phyloP scores from a whole-genome alignment of 2,797 vertebrate species.

The Rhyacichthys aspro region DNA sequence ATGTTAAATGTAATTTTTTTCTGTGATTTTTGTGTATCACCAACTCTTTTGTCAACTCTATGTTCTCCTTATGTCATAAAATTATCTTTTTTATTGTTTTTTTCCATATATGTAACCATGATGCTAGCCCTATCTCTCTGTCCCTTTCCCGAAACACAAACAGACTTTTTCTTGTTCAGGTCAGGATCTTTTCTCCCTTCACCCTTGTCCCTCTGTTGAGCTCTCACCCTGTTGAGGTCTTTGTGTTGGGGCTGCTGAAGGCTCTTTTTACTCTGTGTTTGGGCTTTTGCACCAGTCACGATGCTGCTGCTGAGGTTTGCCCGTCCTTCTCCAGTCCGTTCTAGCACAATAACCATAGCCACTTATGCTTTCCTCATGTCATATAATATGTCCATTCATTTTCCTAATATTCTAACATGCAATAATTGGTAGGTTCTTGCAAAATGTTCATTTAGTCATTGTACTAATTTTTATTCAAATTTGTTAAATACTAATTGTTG shows the following conservation, averaged over 20 bases:
- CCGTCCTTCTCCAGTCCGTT: conserved; percentile 52
- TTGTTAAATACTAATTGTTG: no score
- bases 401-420: not conserved
- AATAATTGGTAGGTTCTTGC: not conserved
- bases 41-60: no score
- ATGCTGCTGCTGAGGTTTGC: conserved; percentile 88
- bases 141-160: conserved; percentile 55
- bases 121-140: not conserved
- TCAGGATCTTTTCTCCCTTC: conserved; percentile 84
- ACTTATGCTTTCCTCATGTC: conserved; percentile 65
- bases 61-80: no score
- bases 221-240: conserved; percentile 85
- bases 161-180: conserved; percentile 82
- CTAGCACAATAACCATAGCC: conserved; percentile 32
- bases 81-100: no score
- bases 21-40: no score
- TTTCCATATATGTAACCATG: no score
- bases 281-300: conserved; percentile 83
- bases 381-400: not conserved
- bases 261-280: conserved; percentile 88
- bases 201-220: conserved; percentile 84
- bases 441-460: not conserved
- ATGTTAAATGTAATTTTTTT: no score
- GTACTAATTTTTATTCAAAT: no score
- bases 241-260: conserved; percentile 85